Evolutionary conservation across 2,888 invertebrate genomes (phyloP), one percentile per base, ranked within the genome.

Genomic region (Drymonia ruficornis): DNA sequence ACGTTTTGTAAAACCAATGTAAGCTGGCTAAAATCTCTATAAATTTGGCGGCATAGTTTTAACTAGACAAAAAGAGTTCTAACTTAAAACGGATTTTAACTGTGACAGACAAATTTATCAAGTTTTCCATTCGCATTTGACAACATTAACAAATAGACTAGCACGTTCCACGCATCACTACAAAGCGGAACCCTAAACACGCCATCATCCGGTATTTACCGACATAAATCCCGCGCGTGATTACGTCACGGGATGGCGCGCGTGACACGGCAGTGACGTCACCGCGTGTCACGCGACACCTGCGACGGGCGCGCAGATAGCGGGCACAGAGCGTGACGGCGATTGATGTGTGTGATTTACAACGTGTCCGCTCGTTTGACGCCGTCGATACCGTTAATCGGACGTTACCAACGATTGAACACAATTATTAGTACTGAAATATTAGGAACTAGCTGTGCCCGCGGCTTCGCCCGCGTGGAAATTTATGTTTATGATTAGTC

Each of bases 331-430:
- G 43, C 65, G 54, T 47, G 65, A 60, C 64, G 57, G 53, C 59
- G 63, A 60, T 49, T 43, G 43, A 54, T 50, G 48, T 50, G 52
- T 49, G 31, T 56, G 65, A 65, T 65, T 65, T 62, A 62, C 50
- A 56, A 50, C 62, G 29, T 62, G 65, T 65, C 52, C 28, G 55
- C 62, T 43, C 50, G 48, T 65, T 57, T 61, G 55, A 49, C 53
- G 50, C 45, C 59, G 58, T 57, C 61, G 38, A 38, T 13, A 23
- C 28, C 53, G 23, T 53, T 65, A 65, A 65, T 62, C 54, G 62
- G 53, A 52, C 52, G 16, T 23, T 62, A 56, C 49, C 47, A 53
- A 50, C 45, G 56, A 18, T 15, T 65, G 55, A 61, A 54, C 56
- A 61, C 56, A 47, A 43, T 13, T 28, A n/a, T 57, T 43, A n/a